Conservation (phyloP, 2,113 vertebrate genomes). For the Tragelaphus imberbis region DNA sequence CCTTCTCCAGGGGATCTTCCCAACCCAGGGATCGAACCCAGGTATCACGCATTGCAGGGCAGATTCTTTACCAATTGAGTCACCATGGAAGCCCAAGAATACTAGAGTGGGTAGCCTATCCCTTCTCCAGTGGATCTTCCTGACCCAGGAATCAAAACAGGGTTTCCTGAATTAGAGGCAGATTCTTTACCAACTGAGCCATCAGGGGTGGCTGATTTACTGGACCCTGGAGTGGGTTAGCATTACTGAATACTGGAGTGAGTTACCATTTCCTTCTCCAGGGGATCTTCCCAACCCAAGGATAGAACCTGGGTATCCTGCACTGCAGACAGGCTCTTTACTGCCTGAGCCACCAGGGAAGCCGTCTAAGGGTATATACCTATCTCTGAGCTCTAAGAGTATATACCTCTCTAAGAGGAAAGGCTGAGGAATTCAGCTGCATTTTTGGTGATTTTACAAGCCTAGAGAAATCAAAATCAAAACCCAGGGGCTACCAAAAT, state of each 20-base stretch:
- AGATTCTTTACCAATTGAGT: no score
- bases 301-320: neutral
- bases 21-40: no score
- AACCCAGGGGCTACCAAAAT: neutral
- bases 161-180: no score
- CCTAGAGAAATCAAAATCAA: neutral
- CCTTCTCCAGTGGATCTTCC: no score
- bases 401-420: neutral
- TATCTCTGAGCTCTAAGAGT: neutral
- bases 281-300: neutral
- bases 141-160: rapidly evolving
- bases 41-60: no score
- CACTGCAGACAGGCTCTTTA: neutral
- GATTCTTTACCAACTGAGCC: neutral
- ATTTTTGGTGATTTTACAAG: neutral
- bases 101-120: no score
- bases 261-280: neutral
- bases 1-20: no score
- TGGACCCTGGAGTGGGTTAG: neutral
- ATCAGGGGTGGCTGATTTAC: neutral
- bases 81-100: no score
- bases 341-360: neutral
- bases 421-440: neutral
- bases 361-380: neutral
- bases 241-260: neutral